Base-by-base conservation (phyloP, 2,797 vertebrate genomes). In the Sebastes elongatus region DNA sequence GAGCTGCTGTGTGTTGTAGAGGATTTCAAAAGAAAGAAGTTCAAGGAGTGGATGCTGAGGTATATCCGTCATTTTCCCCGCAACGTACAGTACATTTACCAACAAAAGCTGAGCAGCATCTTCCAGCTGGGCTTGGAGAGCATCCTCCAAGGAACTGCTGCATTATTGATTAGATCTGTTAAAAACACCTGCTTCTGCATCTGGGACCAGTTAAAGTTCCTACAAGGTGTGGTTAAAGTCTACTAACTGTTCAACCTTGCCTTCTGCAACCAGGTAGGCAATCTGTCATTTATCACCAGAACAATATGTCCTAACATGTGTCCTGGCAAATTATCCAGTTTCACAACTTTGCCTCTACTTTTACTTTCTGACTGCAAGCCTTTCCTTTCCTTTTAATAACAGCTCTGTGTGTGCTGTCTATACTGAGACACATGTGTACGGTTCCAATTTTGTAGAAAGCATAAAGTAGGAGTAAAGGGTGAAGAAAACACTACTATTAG, bases 131-230 rank as follows among this genome's bases (percentile, higher is more conserved):
- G 64, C 72, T 46, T 8, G 23, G 42, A 42, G 59, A 72, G 46
- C 60, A 71, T 85, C 78, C 68, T 74, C 69, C 5, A 49, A 88
- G 84, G 74, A 83, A 10, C 56, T 74, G 71, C 81, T 95, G 91
- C 88, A 94, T 94, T 94, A 95, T 95, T 94, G 86, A 94, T 91
- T 72, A 89, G 89, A 57, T 75, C 78, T 57, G 76, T 78, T 88
- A 72, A 81, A 92, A 89, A 85, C 93, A 94, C 84, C 92, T 95
- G 94, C 78, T 83, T 90, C 71, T 83, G 71, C 92, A 92, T 89
- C 90, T 94, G 90, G 82, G 71, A 84, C 59, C 52, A 25, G 75
- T 90, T 90, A 74, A 86, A 73, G 82, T 80, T 80, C 71, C 46
- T 72, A 20, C 30, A 80, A 86, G 78, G 82, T 81, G 71, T 78